phyloP scores from a whole-genome alignment of 2,888 invertebrate genomes.

The Scrobipalpa costella region DNA sequence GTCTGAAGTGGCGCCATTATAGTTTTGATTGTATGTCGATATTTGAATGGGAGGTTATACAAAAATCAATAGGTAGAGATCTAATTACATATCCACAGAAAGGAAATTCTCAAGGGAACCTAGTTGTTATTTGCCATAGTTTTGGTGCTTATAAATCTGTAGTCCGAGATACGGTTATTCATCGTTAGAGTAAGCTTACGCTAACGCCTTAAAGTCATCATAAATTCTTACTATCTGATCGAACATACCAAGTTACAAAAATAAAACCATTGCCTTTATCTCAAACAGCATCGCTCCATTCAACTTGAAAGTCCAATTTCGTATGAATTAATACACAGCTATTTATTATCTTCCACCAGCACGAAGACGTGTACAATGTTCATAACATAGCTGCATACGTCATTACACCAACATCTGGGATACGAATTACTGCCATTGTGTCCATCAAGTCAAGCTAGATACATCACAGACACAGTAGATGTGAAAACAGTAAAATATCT shows the following conservation, averaged over 20 bases:
- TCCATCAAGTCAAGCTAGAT: constrained; percentile 4
- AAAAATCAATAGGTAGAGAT: no score
- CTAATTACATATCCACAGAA: no score
- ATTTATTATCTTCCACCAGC: not conserved
- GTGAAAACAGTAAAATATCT: no score
- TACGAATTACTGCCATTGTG: constrained; percentile 14
- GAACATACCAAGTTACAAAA: no score
- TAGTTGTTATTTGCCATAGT: no score
- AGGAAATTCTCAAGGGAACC: no score
- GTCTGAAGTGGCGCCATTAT: constrained; percentile 1
- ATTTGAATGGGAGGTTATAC: not conserved
- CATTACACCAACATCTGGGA: constrained; percentile 15
- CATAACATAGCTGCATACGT: constrained; percentile 2
- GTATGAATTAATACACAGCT: not conserved
- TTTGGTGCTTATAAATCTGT: no score
- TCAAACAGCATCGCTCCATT: not conserved
- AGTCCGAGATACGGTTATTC: no score
- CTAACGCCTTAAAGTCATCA: no score
- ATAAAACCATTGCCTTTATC: no score
- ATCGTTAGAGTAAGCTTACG: no score
- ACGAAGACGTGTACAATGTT: not conserved
- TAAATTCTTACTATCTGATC: no score
- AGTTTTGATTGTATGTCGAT: not conserved
- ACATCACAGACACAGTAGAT: not conserved
- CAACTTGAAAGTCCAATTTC: not conserved